Base-by-base conservation (phyloP, 2,113 vertebrate species). In the Syngnathus floridae region DNA sequence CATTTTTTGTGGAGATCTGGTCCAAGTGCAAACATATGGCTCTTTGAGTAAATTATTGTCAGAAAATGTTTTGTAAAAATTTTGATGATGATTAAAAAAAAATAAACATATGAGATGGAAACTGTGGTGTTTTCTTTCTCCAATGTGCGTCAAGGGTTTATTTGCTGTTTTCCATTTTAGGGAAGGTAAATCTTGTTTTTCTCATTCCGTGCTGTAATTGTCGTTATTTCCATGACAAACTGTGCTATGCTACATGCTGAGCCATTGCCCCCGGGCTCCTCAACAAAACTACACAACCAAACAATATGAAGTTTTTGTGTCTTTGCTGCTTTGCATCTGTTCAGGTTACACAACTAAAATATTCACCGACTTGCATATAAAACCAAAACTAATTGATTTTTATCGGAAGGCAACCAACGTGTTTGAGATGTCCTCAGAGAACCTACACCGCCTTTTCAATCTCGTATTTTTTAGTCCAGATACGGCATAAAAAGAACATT, bases 41-140 rank as follows among this genome's bases (percentile, higher is more conserved):
- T 91, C 87, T 90, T 88, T 90, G 89, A 90, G 84, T 90, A 91
- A 90, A 91, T 90, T 89, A 92, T 91, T 91, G 90, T 91, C 89
- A 88, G 90, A 91, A 91, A 90, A 91, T 89, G 89, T 91, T 92
- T 92, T 92, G 90, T 91, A 91, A 92, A 91, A 86, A 88, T 91
- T 92, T 92, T 91, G 90, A 91, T 88, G 91, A 90, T 88, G 89
- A 91, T 89, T 61, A 43, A 91, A 90, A 82, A 86, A 75, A 89
- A 92, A 90, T 90, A 91, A 92, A 91, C 82, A 87, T 91, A 87
- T 91, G 90, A 86, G 88, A 88, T 90, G 83, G 82, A 60, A 84
- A 66, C 49, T 31, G 48, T 74, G 52, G 26, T 76, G 74, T 60
- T 17, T 61, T 45, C 22, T 75, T 67, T 67, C 26, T 1, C 26